A percentile compares a stretch with the other conserved stretches of the same genome.
phyloP scores from a whole-genome alignment of 2,113 vertebrate species.

The Aramus guarauna region DNA sequence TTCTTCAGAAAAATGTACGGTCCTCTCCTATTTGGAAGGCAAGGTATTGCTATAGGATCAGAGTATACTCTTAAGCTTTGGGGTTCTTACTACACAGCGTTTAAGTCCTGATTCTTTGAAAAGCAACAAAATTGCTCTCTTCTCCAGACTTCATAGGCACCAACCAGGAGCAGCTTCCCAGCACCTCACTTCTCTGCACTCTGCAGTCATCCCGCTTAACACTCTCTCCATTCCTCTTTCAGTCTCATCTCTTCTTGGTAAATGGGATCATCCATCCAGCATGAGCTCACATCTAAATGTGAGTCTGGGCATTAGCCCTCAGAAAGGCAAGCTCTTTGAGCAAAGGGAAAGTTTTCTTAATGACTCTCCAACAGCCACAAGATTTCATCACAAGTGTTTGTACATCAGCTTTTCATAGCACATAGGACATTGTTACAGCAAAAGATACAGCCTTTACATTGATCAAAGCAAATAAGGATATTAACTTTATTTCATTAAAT shows the following conservation, averaged over 20 bases:
- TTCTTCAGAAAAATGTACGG: neutral
- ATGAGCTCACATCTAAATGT: neutral
- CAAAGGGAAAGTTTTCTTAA: neutral
- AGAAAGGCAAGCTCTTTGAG: neutral
- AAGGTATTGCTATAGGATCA: neutral
- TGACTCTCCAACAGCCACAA: neutral
- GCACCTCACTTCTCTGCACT: neutral
- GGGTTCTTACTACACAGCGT: neutral
- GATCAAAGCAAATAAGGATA: neutral
- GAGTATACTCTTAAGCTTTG: neutral
- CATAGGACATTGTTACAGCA: accelerated
- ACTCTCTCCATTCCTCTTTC: accelerated
- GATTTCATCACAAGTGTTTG: neutral
- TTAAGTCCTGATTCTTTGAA: neutral
- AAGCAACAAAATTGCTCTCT: neutral
- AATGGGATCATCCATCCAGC: neutral
- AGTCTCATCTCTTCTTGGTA: neutral
- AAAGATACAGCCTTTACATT: neutral
- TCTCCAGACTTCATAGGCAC: neutral
- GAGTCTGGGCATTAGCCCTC: neutral
- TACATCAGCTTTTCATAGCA: neutral
- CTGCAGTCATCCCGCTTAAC: accelerated
- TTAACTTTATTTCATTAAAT: neutral
- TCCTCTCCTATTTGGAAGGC: neutral
- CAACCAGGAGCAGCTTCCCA: neutral